Conservation (phyloP, 2,797 vertebrate species). For the Hyperoplus lanceolatus region DNA sequence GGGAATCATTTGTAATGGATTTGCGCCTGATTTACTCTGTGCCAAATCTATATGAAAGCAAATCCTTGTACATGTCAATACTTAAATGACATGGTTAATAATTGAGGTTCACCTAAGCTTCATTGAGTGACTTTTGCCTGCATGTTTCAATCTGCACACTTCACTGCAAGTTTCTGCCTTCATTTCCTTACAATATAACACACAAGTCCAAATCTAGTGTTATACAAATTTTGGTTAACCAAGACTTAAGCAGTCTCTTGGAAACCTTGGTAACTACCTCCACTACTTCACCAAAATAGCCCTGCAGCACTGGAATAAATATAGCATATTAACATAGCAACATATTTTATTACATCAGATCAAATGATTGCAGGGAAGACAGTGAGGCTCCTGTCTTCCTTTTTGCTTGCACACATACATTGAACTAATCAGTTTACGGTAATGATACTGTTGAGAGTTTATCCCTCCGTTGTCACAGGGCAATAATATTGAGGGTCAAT, state of each 20-base stretch:
- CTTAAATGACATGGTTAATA: not conserved
- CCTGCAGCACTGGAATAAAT: conserved; percentile 6
- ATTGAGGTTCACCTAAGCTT: conserved; percentile 1
- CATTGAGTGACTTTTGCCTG: not conserved
- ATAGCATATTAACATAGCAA: conserved; percentile 48
- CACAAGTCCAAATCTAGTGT: not conserved
- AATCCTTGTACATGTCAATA: not conserved
- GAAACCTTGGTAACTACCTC: conserved; percentile 16
- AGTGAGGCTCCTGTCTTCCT: conserved; percentile 24
- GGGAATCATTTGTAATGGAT: not conserved
- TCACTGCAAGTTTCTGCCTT: not conserved
- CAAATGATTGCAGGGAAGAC: conserved; percentile 30
- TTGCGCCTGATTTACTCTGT: not conserved
- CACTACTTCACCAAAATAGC: too few species aligned
- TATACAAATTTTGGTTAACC: not conserved
- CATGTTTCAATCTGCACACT: not conserved
- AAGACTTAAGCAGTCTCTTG: conserved; percentile 5
- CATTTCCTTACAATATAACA: not conserved
- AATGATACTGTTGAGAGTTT: conserved; percentile 11
- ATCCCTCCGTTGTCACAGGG: conserved; percentile 19
- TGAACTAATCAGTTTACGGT: conserved; percentile 15
- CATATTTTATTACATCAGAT: conserved; percentile 37
- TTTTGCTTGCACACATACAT: conserved; percentile 22
- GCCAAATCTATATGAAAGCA: not conserved
- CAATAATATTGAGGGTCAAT: conserved; percentile 20